Conservation (phyloP, 2,888 invertebrate genomes). For the Rhagophthalmus giganteus region DNA sequence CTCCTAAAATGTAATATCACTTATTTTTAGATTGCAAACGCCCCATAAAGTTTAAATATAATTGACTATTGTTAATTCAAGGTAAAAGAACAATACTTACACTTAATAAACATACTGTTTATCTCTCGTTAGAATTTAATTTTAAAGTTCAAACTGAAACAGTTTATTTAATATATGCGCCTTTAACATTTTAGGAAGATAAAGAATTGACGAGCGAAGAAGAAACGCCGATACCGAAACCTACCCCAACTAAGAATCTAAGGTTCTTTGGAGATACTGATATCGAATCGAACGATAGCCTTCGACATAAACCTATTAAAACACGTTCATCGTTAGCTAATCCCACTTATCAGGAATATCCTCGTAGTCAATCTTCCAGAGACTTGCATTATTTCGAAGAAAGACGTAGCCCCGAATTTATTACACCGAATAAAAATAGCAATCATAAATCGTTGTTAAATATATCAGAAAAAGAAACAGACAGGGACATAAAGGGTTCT, state of each 20-base stretch:
- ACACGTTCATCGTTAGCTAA: conserved; percentile 33
- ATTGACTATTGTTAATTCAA: too few relatives aligned
- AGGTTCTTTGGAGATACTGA: conserved; percentile 86
- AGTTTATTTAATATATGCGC: too few relatives aligned
- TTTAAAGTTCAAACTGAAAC: too few relatives aligned
- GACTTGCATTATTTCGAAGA: conserved; percentile 64
- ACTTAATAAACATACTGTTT: too few relatives aligned
- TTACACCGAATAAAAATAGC: conserved; percentile 45
- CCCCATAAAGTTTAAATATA: too few relatives aligned
- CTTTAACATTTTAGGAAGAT: conserved; percentile 33
- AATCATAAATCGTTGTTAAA: conserved; percentile 51
- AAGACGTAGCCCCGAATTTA: conserved; percentile 19
- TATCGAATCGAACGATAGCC: conserved; percentile 69
- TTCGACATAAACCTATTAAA: conserved; percentile 44
- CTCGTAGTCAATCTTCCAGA: conserved; percentile 51
- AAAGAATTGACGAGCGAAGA: conserved; percentile 60
- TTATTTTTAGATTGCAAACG: too few relatives aligned
- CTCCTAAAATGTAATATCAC: too few relatives aligned
- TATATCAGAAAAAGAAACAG: conserved; percentile 43
- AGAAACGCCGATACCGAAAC: conserved; percentile 56
- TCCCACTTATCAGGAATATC: conserved; percentile 30
- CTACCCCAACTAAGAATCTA: conserved; percentile 68
- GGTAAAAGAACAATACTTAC: too few relatives aligned
- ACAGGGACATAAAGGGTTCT: conserved; percentile 44
- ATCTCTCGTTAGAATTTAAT: too few relatives aligned